Percentiles rank a stretch among this genome's conserved stretches.
Evolutionary conservation across 2,888 invertebrate genomes (phyloP).

Genomic region (Cerastis leucographa): DNA sequence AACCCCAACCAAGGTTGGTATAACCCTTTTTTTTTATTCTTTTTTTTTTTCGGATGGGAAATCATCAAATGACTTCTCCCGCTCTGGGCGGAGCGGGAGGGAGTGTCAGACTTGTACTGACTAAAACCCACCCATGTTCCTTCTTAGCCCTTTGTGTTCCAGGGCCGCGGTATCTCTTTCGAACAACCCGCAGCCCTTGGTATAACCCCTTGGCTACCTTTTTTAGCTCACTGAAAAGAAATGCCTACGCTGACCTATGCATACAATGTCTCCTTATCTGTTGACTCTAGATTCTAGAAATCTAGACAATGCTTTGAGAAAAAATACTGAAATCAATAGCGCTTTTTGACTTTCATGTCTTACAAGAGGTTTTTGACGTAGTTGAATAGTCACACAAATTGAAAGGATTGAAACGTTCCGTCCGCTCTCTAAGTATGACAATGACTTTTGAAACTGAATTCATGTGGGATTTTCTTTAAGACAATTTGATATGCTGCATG

Average conservation of each 20-base stretch:
- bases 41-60: too few relatives aligned
- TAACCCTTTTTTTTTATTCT: too few relatives aligned
- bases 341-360: not conserved
- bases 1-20: too few relatives aligned
- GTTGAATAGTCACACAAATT: conserved; percentile 22
- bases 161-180: too few relatives aligned
- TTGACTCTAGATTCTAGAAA: not conserved
- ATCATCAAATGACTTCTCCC: too few relatives aligned
- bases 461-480: conserved; percentile 15
- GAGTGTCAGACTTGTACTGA: too few relatives aligned
- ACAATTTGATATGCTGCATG: not conserved
- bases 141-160: too few relatives aligned
- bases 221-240: not conserved
- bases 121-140: too few relatives aligned
- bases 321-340: not conserved
- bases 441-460: conserved; percentile 17
- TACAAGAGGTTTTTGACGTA: conserved; percentile 5
- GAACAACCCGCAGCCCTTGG: too few relatives aligned
- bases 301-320: not conserved
- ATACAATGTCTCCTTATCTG: not conserved
- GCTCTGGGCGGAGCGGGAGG: too few relatives aligned
- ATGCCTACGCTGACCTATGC: not conserved
- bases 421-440: conserved; percentile 12
- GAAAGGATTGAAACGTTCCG: conserved; percentile 8
- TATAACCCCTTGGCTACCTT: not conserved